Conservation (phyloP, 1,140 invertebrate genomes). For the Brachionus manjavacas region DNA sequence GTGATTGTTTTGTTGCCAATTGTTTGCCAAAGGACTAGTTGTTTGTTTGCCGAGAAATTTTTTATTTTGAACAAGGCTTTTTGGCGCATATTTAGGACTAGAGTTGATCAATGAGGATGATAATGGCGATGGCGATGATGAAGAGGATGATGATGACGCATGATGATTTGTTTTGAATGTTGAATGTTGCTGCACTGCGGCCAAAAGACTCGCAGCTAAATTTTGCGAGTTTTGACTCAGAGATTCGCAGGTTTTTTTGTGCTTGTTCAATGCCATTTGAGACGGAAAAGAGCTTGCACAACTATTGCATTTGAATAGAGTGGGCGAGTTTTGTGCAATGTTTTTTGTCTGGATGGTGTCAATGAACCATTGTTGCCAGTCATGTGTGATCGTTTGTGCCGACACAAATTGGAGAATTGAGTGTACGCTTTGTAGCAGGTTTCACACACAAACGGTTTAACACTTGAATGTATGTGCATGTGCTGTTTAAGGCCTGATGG, state of each 20-base stretch:
- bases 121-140: no score
- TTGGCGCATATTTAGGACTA: background rate
- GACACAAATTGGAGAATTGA: constrained; percentile 97
- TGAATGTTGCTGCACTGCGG: constrained; percentile 9
- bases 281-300: background rate
- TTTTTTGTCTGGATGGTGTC: background rate
- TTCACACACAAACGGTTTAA: constrained; percentile 85
- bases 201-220: constrained; percentile 14
- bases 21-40: background rate
- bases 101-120: background rate
- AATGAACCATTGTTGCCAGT: constrained; percentile 47
- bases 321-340: background rate
- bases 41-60: background rate
- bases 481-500: constrained; percentile 97
- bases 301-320: background rate
- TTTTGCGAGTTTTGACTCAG: background rate
- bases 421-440: constrained; percentile 82
- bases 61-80: background rate
- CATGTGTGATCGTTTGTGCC: constrained; percentile 96
- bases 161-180: background rate
- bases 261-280: constrained; percentile 29
- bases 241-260: background rate
- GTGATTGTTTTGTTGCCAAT: background rate
- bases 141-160: constrained; percentile 60
- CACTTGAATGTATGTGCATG: constrained; percentile 95